Conservation (phyloP, 2,888 invertebrate species). For the Ochropleura plecta region DNA sequence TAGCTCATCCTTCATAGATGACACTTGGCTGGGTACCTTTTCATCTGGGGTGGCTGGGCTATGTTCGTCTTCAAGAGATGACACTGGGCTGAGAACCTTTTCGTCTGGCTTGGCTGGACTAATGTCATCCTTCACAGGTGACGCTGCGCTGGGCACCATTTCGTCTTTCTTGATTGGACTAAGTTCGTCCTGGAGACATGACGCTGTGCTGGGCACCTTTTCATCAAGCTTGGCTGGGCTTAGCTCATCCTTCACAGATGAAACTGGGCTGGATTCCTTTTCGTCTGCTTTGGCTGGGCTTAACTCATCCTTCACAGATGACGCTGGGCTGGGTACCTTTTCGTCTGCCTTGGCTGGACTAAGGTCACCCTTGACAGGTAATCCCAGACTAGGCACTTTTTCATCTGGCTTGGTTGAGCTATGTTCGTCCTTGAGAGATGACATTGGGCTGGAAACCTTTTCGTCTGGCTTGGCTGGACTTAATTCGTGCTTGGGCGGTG, state of each 20-base stretch:
- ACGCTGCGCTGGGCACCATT: neutral
- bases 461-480: neutral
- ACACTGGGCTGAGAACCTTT: accelerated
- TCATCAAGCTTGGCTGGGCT: neutral
- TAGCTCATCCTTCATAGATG: neutral
- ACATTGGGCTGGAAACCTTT: neutral
- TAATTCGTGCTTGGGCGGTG: neutral
- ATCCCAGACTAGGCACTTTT: neutral
- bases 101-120: neutral
- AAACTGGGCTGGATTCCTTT: neutral
- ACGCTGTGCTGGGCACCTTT: accelerated
- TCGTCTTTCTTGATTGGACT: neutral
- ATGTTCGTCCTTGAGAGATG: neutral
- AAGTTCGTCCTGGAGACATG: neutral
- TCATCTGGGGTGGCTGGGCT: neutral
- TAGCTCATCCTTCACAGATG: slow-evolving; percentile 1
- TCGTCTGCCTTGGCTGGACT: slow-evolving; percentile 29
- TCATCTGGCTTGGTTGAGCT: slow-evolving; percentile 12
- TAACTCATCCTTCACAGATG: neutral
- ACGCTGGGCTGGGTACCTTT: neutral
- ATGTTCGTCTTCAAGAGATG: accelerated
- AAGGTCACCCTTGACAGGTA: accelerated
- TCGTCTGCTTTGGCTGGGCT: slow-evolving; percentile 1
- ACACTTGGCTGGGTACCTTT: accelerated
- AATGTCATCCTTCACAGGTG: neutral